Conservation (phyloP, 2,888 invertebrate species). For the Pyrgus malvae region DNA sequence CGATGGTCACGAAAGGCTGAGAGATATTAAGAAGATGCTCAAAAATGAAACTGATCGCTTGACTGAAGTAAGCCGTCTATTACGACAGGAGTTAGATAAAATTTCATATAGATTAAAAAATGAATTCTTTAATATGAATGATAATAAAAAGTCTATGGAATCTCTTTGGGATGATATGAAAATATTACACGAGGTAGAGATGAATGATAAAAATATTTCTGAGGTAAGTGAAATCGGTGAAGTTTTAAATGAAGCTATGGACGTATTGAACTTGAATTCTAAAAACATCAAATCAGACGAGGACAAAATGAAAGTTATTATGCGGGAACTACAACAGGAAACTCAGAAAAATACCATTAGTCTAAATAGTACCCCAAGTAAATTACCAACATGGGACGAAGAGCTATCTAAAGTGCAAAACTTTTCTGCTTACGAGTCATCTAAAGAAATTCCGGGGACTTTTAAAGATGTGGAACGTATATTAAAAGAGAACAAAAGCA, state of each 20-base stretch:
- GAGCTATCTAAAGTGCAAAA: neutral
- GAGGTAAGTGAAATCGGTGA: constrained; percentile 49
- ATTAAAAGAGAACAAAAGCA: neutral
- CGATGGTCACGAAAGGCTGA: constrained; percentile 37
- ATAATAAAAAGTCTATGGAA: constrained; percentile 42
- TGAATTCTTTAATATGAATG: constrained; percentile 38
- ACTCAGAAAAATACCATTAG: constrained; percentile 26
- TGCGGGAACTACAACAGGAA: constrained; percentile 42
- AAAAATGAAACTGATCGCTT: constrained; percentile 50
- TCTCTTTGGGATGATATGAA: constrained; percentile 50
- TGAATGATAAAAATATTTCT: constrained; percentile 43
- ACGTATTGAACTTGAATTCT: constrained; percentile 39
- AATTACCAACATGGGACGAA: constrained; percentile 1
- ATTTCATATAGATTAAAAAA: constrained; percentile 47
- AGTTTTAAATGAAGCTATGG: constrained; percentile 48
- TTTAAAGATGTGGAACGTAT: constrained; percentile 12
- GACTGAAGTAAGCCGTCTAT: constrained; percentile 45
- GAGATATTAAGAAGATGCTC: constrained; percentile 42
- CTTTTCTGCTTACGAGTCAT: neutral
- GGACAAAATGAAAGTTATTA: constrained; percentile 45
- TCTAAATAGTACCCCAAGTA: neutral
- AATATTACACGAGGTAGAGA: constrained; percentile 48
- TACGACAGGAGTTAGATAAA: constrained; percentile 52
- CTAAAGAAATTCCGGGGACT: neutral
- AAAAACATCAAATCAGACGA: constrained; percentile 35